A percentile compares a stretch with the other conserved stretches of the same genome.
Evolutionary conservation across 2,888 invertebrate species (phyloP).

Genomic region (Hydrotaea cyrtoneurina): DNA sequence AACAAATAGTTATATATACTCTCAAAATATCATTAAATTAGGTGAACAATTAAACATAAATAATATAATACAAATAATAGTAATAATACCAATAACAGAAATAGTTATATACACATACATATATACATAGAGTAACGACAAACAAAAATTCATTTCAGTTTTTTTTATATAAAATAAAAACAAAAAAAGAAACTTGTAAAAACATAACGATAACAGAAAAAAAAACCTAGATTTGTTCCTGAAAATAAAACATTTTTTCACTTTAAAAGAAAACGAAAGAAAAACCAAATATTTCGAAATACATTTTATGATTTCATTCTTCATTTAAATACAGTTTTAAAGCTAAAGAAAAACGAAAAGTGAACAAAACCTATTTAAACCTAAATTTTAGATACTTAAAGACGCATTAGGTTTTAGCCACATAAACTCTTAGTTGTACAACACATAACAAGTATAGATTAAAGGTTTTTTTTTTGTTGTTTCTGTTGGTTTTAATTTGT

Average conservation of each 20-base stretch:
- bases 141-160: conserved; percentile 47
- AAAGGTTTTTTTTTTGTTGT: not conserved
- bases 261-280: conserved; percentile 42
- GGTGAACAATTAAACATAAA: conserved; percentile 55
- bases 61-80: conserved; percentile 12
- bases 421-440: conserved; percentile 43
- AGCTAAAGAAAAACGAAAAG: conserved; percentile 26
- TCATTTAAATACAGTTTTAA: conserved; percentile 54
- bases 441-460: no score
- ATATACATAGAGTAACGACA: conserved; percentile 25
- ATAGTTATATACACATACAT: conserved; percentile 31
- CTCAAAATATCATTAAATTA: conserved; percentile 67
- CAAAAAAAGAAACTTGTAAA: conserved; percentile 33
- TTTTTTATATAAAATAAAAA: conserved; percentile 45
- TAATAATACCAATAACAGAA: conserved; percentile 16
- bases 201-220: conserved; percentile 45
- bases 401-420: conserved; percentile 74
- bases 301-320: conserved; percentile 42
- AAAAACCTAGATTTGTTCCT: conserved; percentile 66
- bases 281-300: conserved; percentile 19
- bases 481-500: conserved; percentile 1
- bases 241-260: conserved; percentile 61
- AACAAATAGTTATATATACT: conserved; percentile 59
- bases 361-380: conserved; percentile 29
- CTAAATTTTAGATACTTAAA: conserved; percentile 72